Evolutionary conservation across 2,797 vertebrate species (phyloP).

Genomic region (Chlorospingus flavigularis): DNA sequence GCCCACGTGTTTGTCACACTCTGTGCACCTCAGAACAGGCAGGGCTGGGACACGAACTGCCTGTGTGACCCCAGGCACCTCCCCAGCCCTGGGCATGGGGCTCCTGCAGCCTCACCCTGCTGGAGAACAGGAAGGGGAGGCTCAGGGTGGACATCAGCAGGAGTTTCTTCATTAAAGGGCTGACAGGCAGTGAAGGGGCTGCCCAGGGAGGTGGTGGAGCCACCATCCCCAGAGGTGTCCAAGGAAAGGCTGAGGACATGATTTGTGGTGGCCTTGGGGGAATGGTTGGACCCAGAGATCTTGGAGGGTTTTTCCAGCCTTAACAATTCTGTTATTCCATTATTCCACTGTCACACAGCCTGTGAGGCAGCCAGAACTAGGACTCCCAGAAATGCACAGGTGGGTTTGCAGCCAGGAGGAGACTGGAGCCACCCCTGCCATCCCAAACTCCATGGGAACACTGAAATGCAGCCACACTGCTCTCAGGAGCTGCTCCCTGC

Average conservation of each 20-base stretch:
- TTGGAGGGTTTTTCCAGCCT: neutral
- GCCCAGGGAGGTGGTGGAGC: neutral
- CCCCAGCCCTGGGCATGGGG: neutral
- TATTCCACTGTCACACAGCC: neutral
- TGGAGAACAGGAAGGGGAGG: neutral
- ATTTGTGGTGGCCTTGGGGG: too few species aligned
- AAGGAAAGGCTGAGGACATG: neutral
- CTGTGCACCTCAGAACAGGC: neutral
- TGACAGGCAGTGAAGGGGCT: neutral
- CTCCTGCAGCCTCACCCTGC: neutral
- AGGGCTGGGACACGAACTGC: neutral
- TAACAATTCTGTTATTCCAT: neutral
- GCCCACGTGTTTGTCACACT: neutral
- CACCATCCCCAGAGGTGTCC: neutral
- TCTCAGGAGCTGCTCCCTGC: neutral
- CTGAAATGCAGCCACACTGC: neutral
- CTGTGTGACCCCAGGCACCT: neutral
- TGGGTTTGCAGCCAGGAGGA: neutral
- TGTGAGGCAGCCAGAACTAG: fast-evolving
- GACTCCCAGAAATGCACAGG: neutral
- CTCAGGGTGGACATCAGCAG: neutral
- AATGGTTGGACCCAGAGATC: neutral
- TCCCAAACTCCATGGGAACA: neutral
- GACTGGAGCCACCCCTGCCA: neutral
- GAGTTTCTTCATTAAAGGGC: neutral